These are phyloP conservation scores for Gopherus flavomarginatus DNA, from an alignment of 2,113 vertebrate genomes.

Conservation along the genomic window DNA sequence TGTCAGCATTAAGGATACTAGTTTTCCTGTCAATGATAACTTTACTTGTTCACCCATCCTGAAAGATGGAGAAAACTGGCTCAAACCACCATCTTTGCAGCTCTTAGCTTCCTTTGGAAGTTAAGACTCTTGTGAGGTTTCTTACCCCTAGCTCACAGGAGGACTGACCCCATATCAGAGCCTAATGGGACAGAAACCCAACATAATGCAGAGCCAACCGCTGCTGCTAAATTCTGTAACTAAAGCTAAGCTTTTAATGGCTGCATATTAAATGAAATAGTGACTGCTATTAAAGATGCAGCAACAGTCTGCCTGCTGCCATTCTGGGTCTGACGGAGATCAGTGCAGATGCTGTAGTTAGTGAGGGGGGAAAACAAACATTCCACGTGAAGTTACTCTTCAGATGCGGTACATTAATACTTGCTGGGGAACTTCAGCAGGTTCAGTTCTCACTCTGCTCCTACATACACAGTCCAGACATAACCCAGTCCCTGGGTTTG, in stretches of 20 bases:
- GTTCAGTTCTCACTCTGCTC: not conserved
- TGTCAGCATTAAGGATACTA: accelerated
- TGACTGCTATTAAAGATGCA: not conserved
- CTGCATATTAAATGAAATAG: not conserved
- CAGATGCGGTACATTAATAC: accelerated
- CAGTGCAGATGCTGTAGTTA: accelerated
- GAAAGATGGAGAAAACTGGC: not conserved
- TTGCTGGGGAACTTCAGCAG: accelerated
- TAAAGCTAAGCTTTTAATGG: not conserved
- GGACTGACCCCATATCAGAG: accelerated
- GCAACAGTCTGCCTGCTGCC: not conserved
- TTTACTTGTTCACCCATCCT: not conserved
- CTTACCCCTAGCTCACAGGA: not conserved
- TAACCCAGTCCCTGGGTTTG: too few relatives aligned
- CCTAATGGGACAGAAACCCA: not conserved
- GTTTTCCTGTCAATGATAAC: not conserved
- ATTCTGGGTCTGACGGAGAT: accelerated
- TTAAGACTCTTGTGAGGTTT: not conserved
- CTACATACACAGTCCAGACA: not conserved
- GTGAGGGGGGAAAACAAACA: accelerated
- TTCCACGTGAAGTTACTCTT: not conserved
- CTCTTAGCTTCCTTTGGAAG: not conserved
- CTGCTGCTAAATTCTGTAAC: not conserved
- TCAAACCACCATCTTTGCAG: not conserved
- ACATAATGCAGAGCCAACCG: not conserved